Evolutionary conservation across 2,797 vertebrate species (phyloP).

Genomic region (Epinephelus malabaricus): DNA sequence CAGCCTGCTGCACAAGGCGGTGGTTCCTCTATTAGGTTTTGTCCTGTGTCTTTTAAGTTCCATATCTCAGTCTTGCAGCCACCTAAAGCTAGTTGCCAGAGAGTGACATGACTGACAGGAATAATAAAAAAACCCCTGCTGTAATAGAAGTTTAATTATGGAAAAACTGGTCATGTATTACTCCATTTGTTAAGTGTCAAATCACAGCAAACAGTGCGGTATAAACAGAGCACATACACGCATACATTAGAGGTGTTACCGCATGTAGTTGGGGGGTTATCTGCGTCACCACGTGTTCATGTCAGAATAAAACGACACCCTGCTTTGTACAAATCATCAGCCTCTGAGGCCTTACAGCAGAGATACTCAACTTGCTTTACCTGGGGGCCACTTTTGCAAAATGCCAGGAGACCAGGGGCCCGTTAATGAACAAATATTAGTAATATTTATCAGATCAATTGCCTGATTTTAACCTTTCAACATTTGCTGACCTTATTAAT

Average conservation of each 20-base stretch:
- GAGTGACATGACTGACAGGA: slow-evolving; percentile 51
- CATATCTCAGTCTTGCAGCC: slow-evolving; percentile 67
- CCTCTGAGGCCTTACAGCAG: slow-evolving; percentile 24
- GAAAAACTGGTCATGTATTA: slow-evolving; percentile 34
- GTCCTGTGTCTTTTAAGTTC: slow-evolving; percentile 52
- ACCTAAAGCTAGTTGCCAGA: slow-evolving; percentile 42
- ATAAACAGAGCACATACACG: slow-evolving; percentile 21
- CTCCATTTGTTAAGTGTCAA: slow-evolving; percentile 49
- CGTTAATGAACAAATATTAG: too few species aligned
- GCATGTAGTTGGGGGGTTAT: slow-evolving; percentile 4
- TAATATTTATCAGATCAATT: too few species aligned
- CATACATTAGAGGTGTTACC: slow-evolving; percentile 16
- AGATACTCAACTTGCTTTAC: too few species aligned
- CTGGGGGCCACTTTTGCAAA: too few species aligned
- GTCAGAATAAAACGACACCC: slow-evolving; percentile 21
- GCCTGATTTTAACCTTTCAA: too few species aligned
- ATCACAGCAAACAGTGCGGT: slow-evolving; percentile 23
- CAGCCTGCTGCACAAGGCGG: slow-evolving; percentile 13
- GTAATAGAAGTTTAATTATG: slow-evolving; percentile 52
- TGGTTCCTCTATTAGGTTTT: slow-evolving; percentile 21
- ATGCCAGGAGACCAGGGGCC: too few species aligned
- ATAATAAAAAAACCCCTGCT: slow-evolving; percentile 30
- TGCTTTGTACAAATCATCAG: slow-evolving; percentile 31
- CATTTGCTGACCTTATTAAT: too few species aligned
- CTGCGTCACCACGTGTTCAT: slow-evolving; percentile 14